These are phyloP conservation scores for Cistogaster globosa DNA, from an alignment of 2,888 invertebrate genomes.

Conservation along the genomic window DNA sequence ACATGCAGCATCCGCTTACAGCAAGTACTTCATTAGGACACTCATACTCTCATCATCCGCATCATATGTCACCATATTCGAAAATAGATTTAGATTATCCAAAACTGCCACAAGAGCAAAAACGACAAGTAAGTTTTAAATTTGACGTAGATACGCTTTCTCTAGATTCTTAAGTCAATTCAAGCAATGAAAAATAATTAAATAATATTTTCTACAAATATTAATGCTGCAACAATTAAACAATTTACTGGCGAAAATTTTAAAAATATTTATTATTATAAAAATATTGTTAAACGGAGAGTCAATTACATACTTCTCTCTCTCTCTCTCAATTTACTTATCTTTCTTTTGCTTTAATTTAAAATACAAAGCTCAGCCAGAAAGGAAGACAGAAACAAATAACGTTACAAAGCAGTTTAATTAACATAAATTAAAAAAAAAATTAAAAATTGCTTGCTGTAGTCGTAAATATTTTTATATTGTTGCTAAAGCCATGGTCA, in stretches of 20 bases:
- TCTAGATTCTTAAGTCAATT: slow-evolving; percentile 82
- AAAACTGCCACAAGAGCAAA: slow-evolving; percentile 83
- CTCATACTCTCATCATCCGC: slow-evolving; percentile 77
- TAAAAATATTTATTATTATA: neutral
- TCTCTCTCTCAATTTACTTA: neutral
- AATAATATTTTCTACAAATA: slow-evolving; percentile 20
- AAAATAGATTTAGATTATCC: slow-evolving; percentile 84
- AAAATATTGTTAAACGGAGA: neutral
- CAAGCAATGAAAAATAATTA: slow-evolving; percentile 26
- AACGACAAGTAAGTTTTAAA: slow-evolving; percentile 84
- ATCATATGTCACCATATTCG: slow-evolving; percentile 82
- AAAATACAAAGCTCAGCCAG: neutral
- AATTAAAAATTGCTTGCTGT: neutral
- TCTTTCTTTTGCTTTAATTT: neutral
- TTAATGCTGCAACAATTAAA: slow-evolving; percentile 19
- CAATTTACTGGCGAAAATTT: neutral
- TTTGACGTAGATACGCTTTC: slow-evolving; percentile 84
- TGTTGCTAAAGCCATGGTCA: slow-evolving; percentile 25
- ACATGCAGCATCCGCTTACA: slow-evolving; percentile 73
- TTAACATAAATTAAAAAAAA: neutral
- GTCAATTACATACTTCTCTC: neutral
- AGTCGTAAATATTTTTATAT: neutral
- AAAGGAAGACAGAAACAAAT: slow-evolving; percentile 54
- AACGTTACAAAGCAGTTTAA: slow-evolving; percentile 5
- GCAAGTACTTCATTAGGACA: slow-evolving; percentile 70